Evolutionary conservation across 2,888 invertebrate species (phyloP), one percentile per base, ranked within the genome.

Genomic region (Plutella xylostella): DNA sequence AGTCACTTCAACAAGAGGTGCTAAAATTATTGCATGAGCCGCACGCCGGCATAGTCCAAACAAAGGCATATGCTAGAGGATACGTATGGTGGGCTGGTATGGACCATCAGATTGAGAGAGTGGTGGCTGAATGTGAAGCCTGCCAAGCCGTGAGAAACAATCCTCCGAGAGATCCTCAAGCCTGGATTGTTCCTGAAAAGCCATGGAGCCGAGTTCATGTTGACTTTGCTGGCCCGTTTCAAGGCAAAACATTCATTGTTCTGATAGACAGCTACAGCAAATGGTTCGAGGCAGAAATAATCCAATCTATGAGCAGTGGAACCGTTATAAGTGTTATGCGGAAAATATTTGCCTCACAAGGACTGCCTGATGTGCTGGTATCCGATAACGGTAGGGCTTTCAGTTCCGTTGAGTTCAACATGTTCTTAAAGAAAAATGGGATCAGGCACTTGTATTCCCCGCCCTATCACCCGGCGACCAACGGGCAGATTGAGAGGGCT

Each of bases 321-420:
- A 22, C 25, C 2, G 5, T 39, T 7, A 52, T 52, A 15, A 20
- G 19, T 11, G 6, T 20, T 12, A 35, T 50, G 9, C 34, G 48
- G 33, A 22, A 34, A 3, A 45, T 48, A n/a, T 52, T 48, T 46
- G 41, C 48, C 21, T 22, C 30, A 5, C 35, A 47, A 12, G 50
- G 48, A 2, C 21, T 47, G 1, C 48, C 48, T 9, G 45, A 50
- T 18, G 20, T 43, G 0, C 2, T 50, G 0, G 48, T 50, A 1
- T 43, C 43, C 5, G 50, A 50, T 31, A 52, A 52, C 41, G 52
- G 52, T 2, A 14, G 25, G 9, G 20, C 46, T 30, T 52, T 48
- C n/a, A 43, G 33, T 9, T 47, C 47, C 6, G 18, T 42, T 9
- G 48, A 52, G 33, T 48, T 52, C 18, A 4, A 46, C 39, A 7